Evolutionary conservation across 1,140 invertebrate species (phyloP), one percentile per base, ranked within the genome.

Genomic region (Coelopa frigida): DNA sequence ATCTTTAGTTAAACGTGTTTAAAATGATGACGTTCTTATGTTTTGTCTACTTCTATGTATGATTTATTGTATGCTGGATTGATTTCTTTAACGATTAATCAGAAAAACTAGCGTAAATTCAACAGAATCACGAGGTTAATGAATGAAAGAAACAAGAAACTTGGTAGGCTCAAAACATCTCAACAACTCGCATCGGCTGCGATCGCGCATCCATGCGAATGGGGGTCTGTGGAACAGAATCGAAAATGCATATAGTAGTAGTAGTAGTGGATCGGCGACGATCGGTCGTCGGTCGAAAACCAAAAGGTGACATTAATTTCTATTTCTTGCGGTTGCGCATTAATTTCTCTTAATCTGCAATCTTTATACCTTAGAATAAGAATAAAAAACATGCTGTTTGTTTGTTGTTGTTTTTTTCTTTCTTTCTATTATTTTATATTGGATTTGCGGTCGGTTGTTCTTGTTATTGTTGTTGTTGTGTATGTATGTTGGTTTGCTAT

Each of bases 331-430:
- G 12, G 20, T 18, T 18, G 8, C 17, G 20, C 20, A 7, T 5
- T 14, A 5, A 14, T 3, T 20, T 18, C 5, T 35, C 20, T 35
- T 35, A 15, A 2, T 2, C 2, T 20, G 22, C 15, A 37, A 42
- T 29, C 27, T 29, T 26, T 20, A 29, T 27, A 23, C 24, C 39
- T 26, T 23, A 18, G 23, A 42, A 42, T 42, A 29, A 29, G 39
- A 42, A 42, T 29, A 42, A 42, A 42, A 29, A 29, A 27, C 20
- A 29, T 41, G 29, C 38, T 42, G 23, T 42, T 2, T 24, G 37
- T 39, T 39, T 35, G 33, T 15, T 35, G 20, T 18, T 35, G 17
- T 35, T 15, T 15, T 35, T 35, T 35, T 20, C 33, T 21, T 39
- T 36, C 33, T 36, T 39, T 21, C 24, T 21, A 7, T 21, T 38